Conservation (phyloP, 1,140 invertebrate species). For the Listronotus oregonensis region DNA sequence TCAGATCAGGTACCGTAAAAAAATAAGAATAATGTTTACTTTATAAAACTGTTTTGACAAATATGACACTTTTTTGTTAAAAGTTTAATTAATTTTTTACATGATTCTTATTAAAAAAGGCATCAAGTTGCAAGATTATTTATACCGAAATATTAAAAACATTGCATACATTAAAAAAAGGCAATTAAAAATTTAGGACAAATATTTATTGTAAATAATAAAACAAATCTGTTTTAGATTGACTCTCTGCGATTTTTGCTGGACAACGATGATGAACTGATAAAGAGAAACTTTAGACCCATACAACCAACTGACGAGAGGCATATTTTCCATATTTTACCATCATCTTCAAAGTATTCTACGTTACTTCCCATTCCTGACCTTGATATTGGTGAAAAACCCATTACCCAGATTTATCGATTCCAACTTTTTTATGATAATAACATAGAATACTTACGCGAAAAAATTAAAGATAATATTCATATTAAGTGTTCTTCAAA, state of each 20-base stretch:
- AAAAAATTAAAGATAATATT: background rate
- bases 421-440: conserved; percentile 3
- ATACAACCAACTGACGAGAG: conserved; percentile 36
- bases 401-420: conserved; percentile 20
- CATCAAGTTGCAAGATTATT: too few species aligned
- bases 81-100: too few species aligned
- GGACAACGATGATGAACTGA: conserved; percentile 46
- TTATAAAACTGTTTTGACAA: too few species aligned
- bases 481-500: too few species aligned
- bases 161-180: too few species aligned
- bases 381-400: conserved; percentile 17
- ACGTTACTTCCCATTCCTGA: conserved; percentile 42
- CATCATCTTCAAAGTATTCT: conserved; percentile 45
- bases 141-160: too few species aligned
- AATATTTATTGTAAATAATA: too few species aligned
- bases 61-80: too few species aligned
- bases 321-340: conserved; percentile 49
- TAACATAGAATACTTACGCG: background rate
- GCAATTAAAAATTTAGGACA: too few species aligned
- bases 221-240: conserved; percentile 43
- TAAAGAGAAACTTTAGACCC: conserved; percentile 50
- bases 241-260: conserved; percentile 47
- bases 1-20: conserved; percentile 51
- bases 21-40: too few species aligned
- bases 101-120: too few species aligned